Base-by-base conservation (phyloP, 2,888 invertebrate species). In the Tethea ocularis region DNA sequence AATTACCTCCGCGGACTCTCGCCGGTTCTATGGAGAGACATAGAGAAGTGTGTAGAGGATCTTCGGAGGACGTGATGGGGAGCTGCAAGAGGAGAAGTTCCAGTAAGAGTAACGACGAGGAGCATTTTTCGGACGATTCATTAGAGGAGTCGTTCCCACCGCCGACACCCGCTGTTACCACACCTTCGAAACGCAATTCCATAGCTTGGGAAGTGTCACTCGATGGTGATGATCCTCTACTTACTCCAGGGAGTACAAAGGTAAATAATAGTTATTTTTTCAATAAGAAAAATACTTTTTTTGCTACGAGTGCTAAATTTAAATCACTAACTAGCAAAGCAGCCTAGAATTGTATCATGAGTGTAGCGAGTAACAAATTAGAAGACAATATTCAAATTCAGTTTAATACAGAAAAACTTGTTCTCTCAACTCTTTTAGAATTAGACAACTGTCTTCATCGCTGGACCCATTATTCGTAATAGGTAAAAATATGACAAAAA, bases 171-270 rank as follows among this genome's bases (percentile, higher is more conserved):
- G 87, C 91, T 60, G 87, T 84, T 70, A 86, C 86, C 62, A 94
- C 94, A 67, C 94, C 94, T 72, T 95, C 95, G 80, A 97, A 97
- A 91, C 94, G 96, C 75, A 95, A 96, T 81, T 97, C 97, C 82
- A 97, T 97, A 72, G 97, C 97, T 66, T 97, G 97, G 97, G 97
- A 97, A 93, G 97, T 97, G 66, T 96, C 97, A 65, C 94, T 97
- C 74, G 95, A 96, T 82, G 95, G 95, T 82, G 93, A 94, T 78
- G 95, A 95, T 82, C 95, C 95, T 61, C 92, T 96, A 52, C 94
- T 95, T 64, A 95, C 95, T 53, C 96, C 96, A 52, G 96, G 95
- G 57, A 95, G 95, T 78, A 95, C 95, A 65, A 95, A 95, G 88
- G 95, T 95, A 80, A 55, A 6, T 57, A 52, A 20, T 15, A 22